Base-by-base conservation (phyloP, 2,888 invertebrate species). In the Oegoconia quadripuncta region DNA sequence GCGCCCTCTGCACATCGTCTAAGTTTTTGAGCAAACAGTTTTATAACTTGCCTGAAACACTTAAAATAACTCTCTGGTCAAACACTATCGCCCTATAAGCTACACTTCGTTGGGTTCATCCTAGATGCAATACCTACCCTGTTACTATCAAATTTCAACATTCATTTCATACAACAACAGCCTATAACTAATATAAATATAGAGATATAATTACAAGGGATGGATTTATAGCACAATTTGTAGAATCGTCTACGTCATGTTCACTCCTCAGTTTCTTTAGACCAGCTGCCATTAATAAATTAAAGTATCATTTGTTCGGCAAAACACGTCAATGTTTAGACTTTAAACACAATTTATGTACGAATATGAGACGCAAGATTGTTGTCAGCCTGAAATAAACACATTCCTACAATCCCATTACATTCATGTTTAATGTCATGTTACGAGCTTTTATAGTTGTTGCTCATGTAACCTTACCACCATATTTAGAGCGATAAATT, bases 81-180 rank as follows among this genome's bases (percentile, higher is more conserved):
- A 44, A 44, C 40, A 38, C 52, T 37, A 46, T 52, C 41, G 51
- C 44, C 48, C 45, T 66, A 66, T 42, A 57, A 46, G 48, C 66
- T 64, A 70, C 55, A 52, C 54, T 74, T 77, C 76, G 73, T 75
- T 77, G 76, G 75, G 74, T 59, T 77, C 71, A 68, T 67, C 68
- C 69, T 72, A 65, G 68, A 72, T 65, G 71, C 66, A 59, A 63
- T 55, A 72, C 73, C 76, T 79, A 80, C 77, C 81, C 81, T 81
- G 79, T 79, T 58, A 58, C 68, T 71, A 73, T 63, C 63, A 67
- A 64, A 64, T 55, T 48, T 64, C 59, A 69, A 67, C 68, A 58
- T 64, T 62, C 60, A 64, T 56, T 27, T 36, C 18, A 30, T 40
- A 42, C 51, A 64, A 41, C 40, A 37, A 45, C 41, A 27, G 14